phyloP scores from a whole-genome alignment of 1,140 invertebrate species.

The Thaumatotibia leucotreta region DNA sequence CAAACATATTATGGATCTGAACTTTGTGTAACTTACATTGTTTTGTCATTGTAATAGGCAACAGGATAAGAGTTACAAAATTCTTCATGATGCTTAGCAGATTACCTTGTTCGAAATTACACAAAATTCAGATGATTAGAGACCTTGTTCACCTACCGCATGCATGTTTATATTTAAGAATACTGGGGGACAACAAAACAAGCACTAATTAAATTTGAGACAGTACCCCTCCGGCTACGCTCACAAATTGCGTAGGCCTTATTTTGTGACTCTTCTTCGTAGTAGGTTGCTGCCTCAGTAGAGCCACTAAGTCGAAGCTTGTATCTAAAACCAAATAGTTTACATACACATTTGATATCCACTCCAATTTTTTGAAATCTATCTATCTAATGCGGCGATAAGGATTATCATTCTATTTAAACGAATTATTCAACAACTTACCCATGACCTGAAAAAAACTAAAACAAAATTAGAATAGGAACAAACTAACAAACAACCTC shows the following conservation, averaged over 20 bases:
- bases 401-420: not conserved
- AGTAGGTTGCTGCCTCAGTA: slow-evolving; percentile 38
- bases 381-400: not conserved
- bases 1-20: not conserved
- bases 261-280: slow-evolving; percentile 50
- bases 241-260: slow-evolving; percentile 49
- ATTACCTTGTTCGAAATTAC: not conserved
- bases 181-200: slow-evolving; percentile 14
- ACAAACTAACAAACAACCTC: slow-evolving; percentile 27
- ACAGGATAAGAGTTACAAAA: too few species aligned
- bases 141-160: slow-evolving; percentile 24
- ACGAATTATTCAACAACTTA: slow-evolving; percentile 22
- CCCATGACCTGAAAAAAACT: slow-evolving; percentile 50
- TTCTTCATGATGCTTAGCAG: not conserved
- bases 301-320: slow-evolving; percentile 46
- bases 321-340: slow-evolving; percentile 37
- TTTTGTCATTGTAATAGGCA: not conserved
- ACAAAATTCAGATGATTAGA: not conserved
- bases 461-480: slow-evolving; percentile 15
- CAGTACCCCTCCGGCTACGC: slow-evolving; percentile 55
- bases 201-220: slow-evolving; percentile 19
- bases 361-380: not conserved
- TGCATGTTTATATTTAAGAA: slow-evolving; percentile 29
- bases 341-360: not conserved
- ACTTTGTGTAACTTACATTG: not conserved